phyloP scores from a whole-genome alignment of 1,140 invertebrate species.

The Tachypleus tridentatus region DNA sequence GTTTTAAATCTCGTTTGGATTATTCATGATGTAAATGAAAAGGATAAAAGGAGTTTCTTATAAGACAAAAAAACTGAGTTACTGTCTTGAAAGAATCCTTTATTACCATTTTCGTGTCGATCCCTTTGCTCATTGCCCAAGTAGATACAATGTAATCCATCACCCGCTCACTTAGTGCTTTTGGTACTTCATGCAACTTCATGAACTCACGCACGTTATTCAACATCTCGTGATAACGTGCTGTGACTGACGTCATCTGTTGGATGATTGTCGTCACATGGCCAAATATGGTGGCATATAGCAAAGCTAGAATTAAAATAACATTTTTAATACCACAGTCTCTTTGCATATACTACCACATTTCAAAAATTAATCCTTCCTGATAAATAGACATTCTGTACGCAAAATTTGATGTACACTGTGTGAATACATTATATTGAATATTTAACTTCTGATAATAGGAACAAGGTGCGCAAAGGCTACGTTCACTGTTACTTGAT shows the following conservation, averaged over 20 bases:
- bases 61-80: too few relatives aligned
- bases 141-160: conserved; percentile 99
- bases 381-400: too few relatives aligned
- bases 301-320: conserved; percentile 51
- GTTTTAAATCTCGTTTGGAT: too few relatives aligned
- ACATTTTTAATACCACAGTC: too few relatives aligned
- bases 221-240: conserved; percentile 99
- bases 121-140: conserved; percentile 99
- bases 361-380: neutral
- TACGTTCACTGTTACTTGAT: too few relatives aligned
- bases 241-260: conserved; percentile 98
- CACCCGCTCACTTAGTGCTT: conserved; percentile 95
- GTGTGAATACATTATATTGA: too few relatives aligned
- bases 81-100: neutral
- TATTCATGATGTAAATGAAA: too few relatives aligned
- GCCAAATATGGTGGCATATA: conserved; percentile 97
- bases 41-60: too few relatives aligned
- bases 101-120: conserved; percentile 81
- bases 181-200: conserved; percentile 99
- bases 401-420: too few relatives aligned
- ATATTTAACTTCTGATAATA: too few relatives aligned
- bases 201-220: conserved; percentile 99
- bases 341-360: too few relatives aligned
- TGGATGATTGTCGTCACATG: conserved; percentile 99
- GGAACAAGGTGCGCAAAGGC: too few relatives aligned